Percentiles rank a stretch among this genome's conserved stretches.
Conservation (phyloP, 2,797 vertebrate species). For the Gastrophryne carolinensis region DNA sequence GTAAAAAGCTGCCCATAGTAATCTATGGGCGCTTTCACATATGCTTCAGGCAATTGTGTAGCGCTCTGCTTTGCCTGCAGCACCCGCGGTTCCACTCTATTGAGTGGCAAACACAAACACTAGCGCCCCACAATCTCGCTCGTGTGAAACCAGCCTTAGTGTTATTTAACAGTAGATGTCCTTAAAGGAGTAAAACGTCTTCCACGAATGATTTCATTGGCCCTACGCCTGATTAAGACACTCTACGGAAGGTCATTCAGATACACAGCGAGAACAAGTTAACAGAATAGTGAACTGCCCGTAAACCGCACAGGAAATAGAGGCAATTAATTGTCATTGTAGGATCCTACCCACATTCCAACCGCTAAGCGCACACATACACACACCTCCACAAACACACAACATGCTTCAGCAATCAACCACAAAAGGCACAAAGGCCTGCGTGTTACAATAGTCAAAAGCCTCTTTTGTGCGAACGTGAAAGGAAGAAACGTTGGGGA, state of each 20-base stretch:
- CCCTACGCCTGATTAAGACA: neutral
- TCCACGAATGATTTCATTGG: no score
- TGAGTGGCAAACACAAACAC: no score
- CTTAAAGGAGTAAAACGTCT: no score
- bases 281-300: constrained; percentile 13
- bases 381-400: constrained; percentile 53
- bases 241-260: neutral
- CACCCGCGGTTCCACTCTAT: no score
- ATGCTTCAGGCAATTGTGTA: no score
- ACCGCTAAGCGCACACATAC: constrained; percentile 42
- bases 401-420: constrained; percentile 51
- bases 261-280: constrained; percentile 16
- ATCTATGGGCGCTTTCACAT: no score
- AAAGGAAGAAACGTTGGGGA: constrained; percentile 45
- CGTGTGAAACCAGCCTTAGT: no score
- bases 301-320: constrained; percentile 21
- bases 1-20: no score
- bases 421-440: constrained; percentile 50
- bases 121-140: no score
- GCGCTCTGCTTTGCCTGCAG: no score
- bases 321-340: constrained; percentile 46
- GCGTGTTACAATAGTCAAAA: constrained; percentile 53
- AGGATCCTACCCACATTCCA: constrained; percentile 39
- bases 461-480: constrained; percentile 51
- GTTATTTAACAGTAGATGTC: no score